Evolutionary conservation across 2,888 invertebrate species (phyloP).

Genomic region (Mylabris sibirica): DNA sequence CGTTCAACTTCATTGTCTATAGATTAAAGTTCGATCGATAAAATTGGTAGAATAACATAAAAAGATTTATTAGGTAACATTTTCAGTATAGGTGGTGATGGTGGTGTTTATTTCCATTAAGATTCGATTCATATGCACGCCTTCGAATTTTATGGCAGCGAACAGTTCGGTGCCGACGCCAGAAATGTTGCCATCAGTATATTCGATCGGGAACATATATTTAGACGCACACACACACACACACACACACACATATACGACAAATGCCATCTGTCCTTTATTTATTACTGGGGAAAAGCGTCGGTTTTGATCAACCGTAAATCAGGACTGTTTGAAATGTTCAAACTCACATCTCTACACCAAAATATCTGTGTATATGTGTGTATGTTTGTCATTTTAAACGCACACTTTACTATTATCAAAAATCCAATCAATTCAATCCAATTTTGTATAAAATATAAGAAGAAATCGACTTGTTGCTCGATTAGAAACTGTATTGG

Average conservation of each 20-base stretch:
- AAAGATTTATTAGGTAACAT: slow-evolving; percentile 11
- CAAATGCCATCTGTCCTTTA: slow-evolving; percentile 31
- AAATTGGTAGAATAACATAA: background rate
- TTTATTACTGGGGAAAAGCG: slow-evolving; percentile 21
- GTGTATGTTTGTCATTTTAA: background rate
- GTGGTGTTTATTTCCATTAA: slow-evolving; percentile 45
- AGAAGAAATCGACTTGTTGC: slow-evolving; percentile 5
- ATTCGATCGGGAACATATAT: slow-evolving; percentile 8
- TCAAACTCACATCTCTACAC: background rate
- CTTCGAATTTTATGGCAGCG: slow-evolving; percentile 26
- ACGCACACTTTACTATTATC: background rate
- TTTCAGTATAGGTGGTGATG: background rate
- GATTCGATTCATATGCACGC: slow-evolving; percentile 40
- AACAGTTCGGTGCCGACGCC: slow-evolving; percentile 3
- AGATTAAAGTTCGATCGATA: background rate
- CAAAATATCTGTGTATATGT: background rate
- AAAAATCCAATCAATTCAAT: background rate
- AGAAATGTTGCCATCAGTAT: slow-evolving; percentile 17
- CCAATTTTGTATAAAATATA: background rate
- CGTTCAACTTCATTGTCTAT: background rate
- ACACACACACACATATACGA: background rate
- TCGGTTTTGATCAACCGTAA: slow-evolving; percentile 13
- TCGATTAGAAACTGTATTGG: background rate
- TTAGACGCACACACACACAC: background rate
- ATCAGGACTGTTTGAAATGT: slow-evolving; percentile 10